These are phyloP conservation scores for Hippocampus zosterae DNA, from an alignment of 2,113 vertebrate genomes.

Conservation along the genomic window DNA sequence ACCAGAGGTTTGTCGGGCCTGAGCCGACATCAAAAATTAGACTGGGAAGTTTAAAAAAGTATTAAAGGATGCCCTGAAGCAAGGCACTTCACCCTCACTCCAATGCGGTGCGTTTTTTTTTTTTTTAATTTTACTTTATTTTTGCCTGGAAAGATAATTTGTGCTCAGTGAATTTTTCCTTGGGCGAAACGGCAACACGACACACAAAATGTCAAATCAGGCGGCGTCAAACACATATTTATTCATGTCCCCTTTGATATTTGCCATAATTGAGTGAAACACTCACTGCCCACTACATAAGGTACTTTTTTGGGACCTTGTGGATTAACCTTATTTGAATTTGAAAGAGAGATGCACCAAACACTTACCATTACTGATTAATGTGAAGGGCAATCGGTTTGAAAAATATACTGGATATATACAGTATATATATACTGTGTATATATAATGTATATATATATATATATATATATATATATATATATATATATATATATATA, in stretches of 20 bases:
- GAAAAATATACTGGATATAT: no score
- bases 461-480: no score
- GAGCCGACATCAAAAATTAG: slow-evolving; percentile 39
- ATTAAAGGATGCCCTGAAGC: slow-evolving; percentile 33
- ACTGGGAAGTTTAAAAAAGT: slow-evolving; percentile 17
- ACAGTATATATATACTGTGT: no score
- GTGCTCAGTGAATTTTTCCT: not conserved
- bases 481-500: no score
- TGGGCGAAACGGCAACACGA: not conserved
- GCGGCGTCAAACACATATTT: not conserved
- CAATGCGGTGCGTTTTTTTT: not conserved
- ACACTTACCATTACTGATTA: not conserved
- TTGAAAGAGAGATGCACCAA: no score
- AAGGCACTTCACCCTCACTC: slow-evolving; percentile 30
- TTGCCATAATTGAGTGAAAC: no score
- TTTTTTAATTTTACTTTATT: not conserved
- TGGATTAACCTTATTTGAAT: no score
- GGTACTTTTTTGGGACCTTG: no score
- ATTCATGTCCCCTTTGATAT: slow-evolving; percentile 1
- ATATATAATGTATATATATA: no score
- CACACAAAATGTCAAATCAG: not conserved
- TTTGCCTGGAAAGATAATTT: slow-evolving; percentile 11
- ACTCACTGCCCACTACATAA: no score
- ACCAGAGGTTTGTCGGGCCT: slow-evolving; percentile 7
- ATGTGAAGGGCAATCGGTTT: not conserved